A percentile compares a stretch with the other conserved stretches of the same genome.
Evolutionary conservation across 1,140 invertebrate genomes (phyloP).

Genomic region (Bombus confusus): DNA sequence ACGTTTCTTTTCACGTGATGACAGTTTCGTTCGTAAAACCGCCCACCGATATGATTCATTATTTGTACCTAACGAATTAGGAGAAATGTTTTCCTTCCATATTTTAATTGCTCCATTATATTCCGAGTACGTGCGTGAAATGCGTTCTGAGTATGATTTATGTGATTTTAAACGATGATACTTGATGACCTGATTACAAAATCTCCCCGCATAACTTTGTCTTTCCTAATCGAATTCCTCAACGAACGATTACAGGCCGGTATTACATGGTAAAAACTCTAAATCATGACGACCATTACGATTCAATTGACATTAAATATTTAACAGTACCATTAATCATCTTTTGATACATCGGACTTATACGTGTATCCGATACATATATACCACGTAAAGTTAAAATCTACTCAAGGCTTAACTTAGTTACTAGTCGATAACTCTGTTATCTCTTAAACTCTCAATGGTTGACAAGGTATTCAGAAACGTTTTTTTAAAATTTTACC

Average conservation of each 20-base stretch:
- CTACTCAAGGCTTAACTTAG: not conserved
- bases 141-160: conserved; percentile 32
- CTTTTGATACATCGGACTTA: not conserved
- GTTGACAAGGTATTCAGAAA: conserved; percentile 3
- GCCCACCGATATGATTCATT: conserved; percentile 24
- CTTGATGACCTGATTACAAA: not conserved
- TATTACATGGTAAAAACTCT: conserved; percentile 14
- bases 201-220: not conserved
- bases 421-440: not conserved
- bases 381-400: not conserved
- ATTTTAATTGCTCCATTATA: not conserved
- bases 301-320: conserved; percentile 61
- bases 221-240: not conserved
- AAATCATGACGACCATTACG: conserved; percentile 17
- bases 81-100: not conserved
- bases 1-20: not conserved
- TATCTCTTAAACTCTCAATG: not conserved
- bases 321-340: conserved; percentile 49
- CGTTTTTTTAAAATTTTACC: not conserved
- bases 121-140: not conserved
- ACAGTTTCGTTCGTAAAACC: conserved; percentile 28
- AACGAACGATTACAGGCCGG: not conserved
- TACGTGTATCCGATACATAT: not conserved
- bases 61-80: conserved; percentile 1
- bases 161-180: not conserved